Conservation (phyloP, 2,113 vertebrate species). For the Rattus norvegicus region DNA sequence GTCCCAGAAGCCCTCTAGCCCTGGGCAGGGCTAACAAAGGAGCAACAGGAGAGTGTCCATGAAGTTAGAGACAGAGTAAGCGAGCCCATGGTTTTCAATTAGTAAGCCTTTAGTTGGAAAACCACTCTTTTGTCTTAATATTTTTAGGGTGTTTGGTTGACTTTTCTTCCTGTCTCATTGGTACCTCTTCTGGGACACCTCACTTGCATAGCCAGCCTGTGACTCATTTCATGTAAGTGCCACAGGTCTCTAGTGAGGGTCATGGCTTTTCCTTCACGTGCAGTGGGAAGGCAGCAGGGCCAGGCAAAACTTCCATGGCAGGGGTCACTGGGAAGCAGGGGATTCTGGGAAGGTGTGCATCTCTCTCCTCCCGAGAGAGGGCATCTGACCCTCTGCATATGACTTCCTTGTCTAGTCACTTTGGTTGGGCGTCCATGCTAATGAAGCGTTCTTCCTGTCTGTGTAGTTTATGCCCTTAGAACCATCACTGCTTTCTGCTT, state of each 20-base stretch:
- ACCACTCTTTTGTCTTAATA: not conserved
- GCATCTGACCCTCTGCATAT: not conserved
- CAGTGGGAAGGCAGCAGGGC: no score
- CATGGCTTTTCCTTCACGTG: fast-evolving
- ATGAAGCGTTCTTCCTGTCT: not conserved
- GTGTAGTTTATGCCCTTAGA: not conserved
- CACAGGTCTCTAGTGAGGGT: not conserved
- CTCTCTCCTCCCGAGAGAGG: not conserved
- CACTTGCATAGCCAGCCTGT: not conserved
- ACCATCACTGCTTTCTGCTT: no score
- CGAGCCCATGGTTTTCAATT: conserved; percentile 27
- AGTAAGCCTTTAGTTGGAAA: not conserved
- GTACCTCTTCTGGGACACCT: not conserved
- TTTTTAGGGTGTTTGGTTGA: not conserved
- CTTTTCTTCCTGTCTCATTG: not conserved
- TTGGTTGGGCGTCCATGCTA: not conserved
- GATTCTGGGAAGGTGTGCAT: not conserved
- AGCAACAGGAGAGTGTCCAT: not conserved
- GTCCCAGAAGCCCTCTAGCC: no score
- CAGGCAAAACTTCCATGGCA: not conserved
- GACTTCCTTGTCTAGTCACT: no score
- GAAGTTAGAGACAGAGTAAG: conserved; percentile 34
- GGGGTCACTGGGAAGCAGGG: fast-evolving
- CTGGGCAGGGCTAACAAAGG: not conserved
- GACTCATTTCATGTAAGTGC: not conserved